A percentile compares a stretch with the other conserved stretches of the same genome.
Evolutionary conservation across 2,888 invertebrate species (phyloP).

Genomic region (Galerucella pusilla): DNA sequence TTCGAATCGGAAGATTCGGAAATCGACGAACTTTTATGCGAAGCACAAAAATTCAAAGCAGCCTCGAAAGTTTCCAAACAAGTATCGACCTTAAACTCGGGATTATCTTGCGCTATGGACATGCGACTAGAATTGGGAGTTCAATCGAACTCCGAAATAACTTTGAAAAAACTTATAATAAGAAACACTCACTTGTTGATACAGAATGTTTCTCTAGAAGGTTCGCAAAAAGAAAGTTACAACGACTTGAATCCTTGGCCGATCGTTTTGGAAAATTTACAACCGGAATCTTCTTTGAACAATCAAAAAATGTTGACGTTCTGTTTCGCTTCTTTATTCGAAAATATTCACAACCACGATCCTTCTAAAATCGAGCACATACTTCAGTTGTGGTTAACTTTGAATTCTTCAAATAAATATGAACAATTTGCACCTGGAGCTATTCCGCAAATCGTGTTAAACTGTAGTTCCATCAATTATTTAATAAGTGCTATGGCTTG

Average conservation of each 20-base stretch:
- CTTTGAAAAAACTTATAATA: constrained; percentile 70
- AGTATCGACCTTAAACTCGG: constrained; percentile 47
- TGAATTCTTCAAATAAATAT: constrained; percentile 72
- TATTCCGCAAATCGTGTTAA: constrained; percentile 74
- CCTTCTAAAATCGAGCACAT: constrained; percentile 85
- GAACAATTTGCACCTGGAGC: constrained; percentile 70
- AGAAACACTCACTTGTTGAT: constrained; percentile 58
- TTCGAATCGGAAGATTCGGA: constrained; percentile 87
- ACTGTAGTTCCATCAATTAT: constrained; percentile 73
- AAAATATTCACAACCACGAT: constrained; percentile 75
- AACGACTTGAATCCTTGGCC: constrained; percentile 56
- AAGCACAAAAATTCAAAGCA: constrained; percentile 69
- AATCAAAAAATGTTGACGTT: constrained; percentile 73
- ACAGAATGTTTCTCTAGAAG: constrained; percentile 57
- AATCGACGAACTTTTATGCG: constrained; percentile 81
- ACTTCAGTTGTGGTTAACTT: constrained; percentile 78
- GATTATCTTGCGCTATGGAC: constrained; percentile 77
- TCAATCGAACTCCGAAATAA: constrained; percentile 81
- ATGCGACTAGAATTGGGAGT: constrained; percentile 81
- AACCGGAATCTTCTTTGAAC: constrained; percentile 56
- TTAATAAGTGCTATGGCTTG: constrained; percentile 75
- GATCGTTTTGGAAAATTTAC: constrained; percentile 63
- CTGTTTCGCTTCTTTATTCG: constrained; percentile 77
- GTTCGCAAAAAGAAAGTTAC: constrained; percentile 41
- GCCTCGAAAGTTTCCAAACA: constrained; percentile 62